Conservation (phyloP, 2,888 invertebrate genomes). For the Himalopsyche japonica region DNA sequence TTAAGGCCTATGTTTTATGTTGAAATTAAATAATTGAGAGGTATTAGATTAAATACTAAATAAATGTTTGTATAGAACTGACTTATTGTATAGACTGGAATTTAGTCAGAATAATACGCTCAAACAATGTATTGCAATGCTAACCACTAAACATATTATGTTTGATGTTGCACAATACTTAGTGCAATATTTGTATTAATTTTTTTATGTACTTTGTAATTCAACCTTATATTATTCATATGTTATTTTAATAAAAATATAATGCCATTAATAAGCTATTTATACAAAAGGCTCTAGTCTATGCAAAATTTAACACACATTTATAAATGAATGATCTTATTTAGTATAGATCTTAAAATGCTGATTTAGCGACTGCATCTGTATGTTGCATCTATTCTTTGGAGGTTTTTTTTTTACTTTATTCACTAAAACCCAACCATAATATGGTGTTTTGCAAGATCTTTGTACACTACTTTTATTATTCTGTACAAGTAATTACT, state of each 20-base stretch:
- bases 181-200: conserved; percentile 1
- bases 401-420: background rate
- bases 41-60: conserved; percentile 3
- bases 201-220: background rate
- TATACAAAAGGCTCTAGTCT: conserved; percentile 30
- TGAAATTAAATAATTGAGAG: background rate
- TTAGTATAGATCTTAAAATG: background rate
- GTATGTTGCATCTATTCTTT: background rate
- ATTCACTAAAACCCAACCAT: background rate
- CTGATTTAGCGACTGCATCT: background rate
- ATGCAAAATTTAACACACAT: conserved; percentile 26
- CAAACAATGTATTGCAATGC: background rate
- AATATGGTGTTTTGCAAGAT: background rate
- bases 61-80: conserved; percentile 2
- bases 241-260: conserved; percentile 13
- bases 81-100: background rate
- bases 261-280: conserved; percentile 32
- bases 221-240: conserved; percentile 14
- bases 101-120: conserved; percentile 1
- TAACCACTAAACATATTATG: background rate
- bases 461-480: background rate
- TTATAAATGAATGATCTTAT: conserved; percentile 5
- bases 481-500: background rate
- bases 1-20: background rate
- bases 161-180: background rate